A percentile compares a stretch with the other conserved stretches of the same genome.
These are phyloP conservation scores for Scomberomorus guttatus DNA, from an alignment of 2,797 vertebrate genomes.

Conservation along the genomic window DNA sequence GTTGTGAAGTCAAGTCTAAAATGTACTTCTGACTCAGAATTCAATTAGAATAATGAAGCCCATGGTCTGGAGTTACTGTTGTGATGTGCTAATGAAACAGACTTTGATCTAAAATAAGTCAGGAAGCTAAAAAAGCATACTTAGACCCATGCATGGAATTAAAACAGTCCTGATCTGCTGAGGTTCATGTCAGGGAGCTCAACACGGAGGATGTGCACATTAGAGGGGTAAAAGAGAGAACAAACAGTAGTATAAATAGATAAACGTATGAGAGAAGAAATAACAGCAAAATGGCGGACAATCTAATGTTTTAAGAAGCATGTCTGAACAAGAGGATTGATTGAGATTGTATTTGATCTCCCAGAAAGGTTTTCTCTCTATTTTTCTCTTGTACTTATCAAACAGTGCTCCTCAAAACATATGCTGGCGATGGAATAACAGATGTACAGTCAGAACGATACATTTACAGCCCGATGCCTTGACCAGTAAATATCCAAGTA, in stretches of 20 bases:
- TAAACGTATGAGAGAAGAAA: neutral
- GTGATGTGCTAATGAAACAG: conserved; percentile 77
- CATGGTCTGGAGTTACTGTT: conserved; percentile 64
- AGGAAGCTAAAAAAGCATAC: conserved; percentile 45
- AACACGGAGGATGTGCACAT: neutral
- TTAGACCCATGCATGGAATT: conserved; percentile 47
- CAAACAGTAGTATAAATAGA: conserved; percentile 5
- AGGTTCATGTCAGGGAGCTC: conserved; percentile 27
- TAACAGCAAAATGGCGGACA: conserved; percentile 3
- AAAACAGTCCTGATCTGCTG: conserved; percentile 39
- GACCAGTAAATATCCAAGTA: neutral
- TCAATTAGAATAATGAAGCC: conserved; percentile 75
- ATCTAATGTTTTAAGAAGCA: neutral
- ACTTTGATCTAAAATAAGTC: conserved; percentile 80
- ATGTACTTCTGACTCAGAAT: conserved; percentile 72
- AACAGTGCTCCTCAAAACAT: conserved; percentile 2
- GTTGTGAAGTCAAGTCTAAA: conserved; percentile 52
- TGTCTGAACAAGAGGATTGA: no score
- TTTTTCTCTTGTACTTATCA: neutral
- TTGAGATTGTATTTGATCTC: no score
- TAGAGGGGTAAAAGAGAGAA: neutral
- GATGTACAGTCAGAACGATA: neutral
- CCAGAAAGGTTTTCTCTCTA: neutral
- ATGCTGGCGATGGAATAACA: neutral
- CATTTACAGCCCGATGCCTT: neutral